phyloP scores from a whole-genome alignment of 2,113 vertebrate species.

The Forbesichthys papilliferus region DNA sequence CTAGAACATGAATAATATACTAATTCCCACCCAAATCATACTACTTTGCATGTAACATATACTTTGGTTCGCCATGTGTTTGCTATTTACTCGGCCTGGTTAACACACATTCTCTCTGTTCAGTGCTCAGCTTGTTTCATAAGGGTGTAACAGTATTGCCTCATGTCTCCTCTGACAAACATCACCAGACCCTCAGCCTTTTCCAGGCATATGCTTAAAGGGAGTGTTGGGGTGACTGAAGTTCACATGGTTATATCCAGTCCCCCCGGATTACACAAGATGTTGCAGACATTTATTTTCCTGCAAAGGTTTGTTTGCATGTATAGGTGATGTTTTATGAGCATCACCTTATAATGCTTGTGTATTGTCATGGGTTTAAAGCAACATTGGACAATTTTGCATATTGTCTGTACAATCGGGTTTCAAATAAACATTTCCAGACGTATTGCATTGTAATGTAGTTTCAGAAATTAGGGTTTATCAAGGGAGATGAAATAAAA shows the following conservation, averaged over 20 bases:
- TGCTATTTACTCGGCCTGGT: conserved; percentile 34
- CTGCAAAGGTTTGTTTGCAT: conserved; percentile 5
- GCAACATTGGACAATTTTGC: too few relatives aligned
- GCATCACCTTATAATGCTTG: too few relatives aligned
- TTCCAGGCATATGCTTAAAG: conserved; percentile 52
- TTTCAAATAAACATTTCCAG: too few relatives aligned
- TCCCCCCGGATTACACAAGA: conserved; percentile 17
- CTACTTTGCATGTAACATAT: too few relatives aligned
- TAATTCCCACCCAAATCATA: too few relatives aligned
- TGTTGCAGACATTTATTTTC: conserved; percentile 46
- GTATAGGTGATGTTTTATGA: background rate
- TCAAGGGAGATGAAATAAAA: too few relatives aligned
- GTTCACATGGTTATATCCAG: conserved; percentile 59
- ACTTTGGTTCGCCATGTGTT: conserved; percentile 28
- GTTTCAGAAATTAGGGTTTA: too few relatives aligned
- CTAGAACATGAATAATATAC: too few relatives aligned
- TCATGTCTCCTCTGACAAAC: conserved; percentile 58
- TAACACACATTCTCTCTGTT: conserved; percentile 47
- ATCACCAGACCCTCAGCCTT: conserved; percentile 35
- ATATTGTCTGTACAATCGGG: too few relatives aligned
- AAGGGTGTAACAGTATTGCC: conserved; percentile 69
- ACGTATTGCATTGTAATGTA: too few relatives aligned
- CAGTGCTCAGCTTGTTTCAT: conserved; percentile 45
- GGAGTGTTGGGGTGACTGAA: conserved; percentile 59
- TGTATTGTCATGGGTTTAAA: too few relatives aligned